These are phyloP conservation scores for Mormyrops boulengeri DNA, from an alignment of 2,797 vertebrate species.

Conservation along the genomic window DNA sequence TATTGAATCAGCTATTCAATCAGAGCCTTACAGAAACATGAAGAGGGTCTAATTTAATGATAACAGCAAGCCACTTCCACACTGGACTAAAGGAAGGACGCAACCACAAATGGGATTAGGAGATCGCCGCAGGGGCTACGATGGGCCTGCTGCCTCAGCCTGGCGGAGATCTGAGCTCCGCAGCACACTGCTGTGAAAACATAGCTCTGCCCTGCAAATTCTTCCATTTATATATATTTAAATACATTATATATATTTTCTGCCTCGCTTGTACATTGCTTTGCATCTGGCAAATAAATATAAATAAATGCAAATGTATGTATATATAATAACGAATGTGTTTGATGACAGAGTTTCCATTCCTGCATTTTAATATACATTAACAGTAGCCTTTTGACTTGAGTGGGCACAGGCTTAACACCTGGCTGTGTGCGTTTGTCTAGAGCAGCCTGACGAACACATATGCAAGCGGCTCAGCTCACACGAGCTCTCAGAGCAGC, in stretches of 20 bases:
- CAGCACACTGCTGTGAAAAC: background rate
- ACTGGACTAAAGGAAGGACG: background rate
- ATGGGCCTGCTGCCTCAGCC: no score
- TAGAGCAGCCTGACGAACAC: background rate
- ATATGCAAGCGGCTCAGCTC: background rate
- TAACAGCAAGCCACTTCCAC: background rate
- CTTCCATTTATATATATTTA: background rate
- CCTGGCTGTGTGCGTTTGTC: background rate
- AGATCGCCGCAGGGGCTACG: background rate
- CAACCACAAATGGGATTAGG: background rate
- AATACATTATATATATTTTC: background rate
- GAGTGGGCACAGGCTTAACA: background rate
- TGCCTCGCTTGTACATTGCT: background rate
- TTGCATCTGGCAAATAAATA: background rate
- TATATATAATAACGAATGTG: conserved; percentile 4
- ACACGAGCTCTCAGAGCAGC: background rate
- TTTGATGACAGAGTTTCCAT: background rate
- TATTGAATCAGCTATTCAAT: conserved; percentile 1
- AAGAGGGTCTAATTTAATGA: background rate
- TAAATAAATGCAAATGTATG: background rate
- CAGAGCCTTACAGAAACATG: background rate
- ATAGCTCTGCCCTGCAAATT: background rate
- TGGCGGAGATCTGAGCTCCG: background rate
- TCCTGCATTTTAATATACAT: background rate
- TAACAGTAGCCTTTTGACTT: background rate